These are phyloP conservation scores for Pandemis cinnamomeana DNA, from an alignment of 2,888 invertebrate genomes.

Conservation along the genomic window DNA sequence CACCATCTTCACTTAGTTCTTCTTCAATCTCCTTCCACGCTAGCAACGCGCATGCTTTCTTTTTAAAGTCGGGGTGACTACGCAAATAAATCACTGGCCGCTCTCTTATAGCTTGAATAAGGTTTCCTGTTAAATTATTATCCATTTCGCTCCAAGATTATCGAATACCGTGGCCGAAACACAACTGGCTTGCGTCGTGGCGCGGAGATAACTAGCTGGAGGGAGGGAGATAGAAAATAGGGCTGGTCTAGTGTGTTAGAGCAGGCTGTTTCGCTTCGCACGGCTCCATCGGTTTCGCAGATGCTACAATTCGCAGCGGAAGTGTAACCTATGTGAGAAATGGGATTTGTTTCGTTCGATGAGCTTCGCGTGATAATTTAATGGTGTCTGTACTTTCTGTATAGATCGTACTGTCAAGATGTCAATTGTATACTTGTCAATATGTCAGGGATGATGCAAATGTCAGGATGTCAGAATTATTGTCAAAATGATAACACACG, in stretches of 20 bases:
- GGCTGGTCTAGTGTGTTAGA: background rate
- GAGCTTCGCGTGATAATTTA: too few species aligned
- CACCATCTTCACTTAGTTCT: slow-evolving; percentile 6
- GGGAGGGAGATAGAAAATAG: background rate
- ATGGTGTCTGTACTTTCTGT: too few species aligned
- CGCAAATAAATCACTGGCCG: background rate
- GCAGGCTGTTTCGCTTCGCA: background rate
- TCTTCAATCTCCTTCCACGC: background rate
- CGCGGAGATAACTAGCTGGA: background rate
- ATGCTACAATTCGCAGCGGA: slow-evolving; percentile 3
- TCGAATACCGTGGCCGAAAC: background rate
- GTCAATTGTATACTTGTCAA: too few species aligned
- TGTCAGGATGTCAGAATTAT: too few species aligned
- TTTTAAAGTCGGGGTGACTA: background rate
- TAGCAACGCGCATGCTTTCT: background rate
- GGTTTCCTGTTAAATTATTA: background rate
- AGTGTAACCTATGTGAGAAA: background rate
- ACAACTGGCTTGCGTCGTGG: background rate
- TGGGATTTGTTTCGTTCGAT: background rate
- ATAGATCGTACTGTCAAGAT: too few species aligned
- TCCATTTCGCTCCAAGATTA: background rate
- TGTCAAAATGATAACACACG: too few species aligned
- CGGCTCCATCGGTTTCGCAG: background rate
- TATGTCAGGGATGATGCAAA: too few species aligned
- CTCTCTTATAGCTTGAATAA: background rate